These are phyloP conservation scores for Drosophila pruinosa DNA, from an alignment of 1,140 invertebrate genomes.

Conservation along the genomic window DNA sequence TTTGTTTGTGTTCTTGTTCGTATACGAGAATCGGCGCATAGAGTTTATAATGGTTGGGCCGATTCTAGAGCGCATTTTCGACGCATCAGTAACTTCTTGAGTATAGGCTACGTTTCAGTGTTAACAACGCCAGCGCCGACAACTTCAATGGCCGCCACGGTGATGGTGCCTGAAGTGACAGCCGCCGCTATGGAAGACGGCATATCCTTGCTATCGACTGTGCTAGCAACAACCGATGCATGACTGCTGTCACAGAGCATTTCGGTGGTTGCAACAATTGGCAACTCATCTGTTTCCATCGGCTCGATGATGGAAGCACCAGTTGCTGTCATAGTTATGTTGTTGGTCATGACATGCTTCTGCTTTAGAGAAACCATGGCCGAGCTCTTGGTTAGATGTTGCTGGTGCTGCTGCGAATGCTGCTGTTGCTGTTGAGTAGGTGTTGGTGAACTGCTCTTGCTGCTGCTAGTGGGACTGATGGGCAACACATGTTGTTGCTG, in stretches of 20 bases:
- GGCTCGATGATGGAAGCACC: conserved; percentile 38
- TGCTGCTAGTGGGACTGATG: conserved; percentile 77
- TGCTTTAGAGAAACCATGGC: conserved; percentile 21
- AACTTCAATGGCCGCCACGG: conserved; percentile 67
- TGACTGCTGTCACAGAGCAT: conserved; percentile 41
- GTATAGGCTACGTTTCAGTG: conserved; percentile 83
- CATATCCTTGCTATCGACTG: conserved; percentile 51
- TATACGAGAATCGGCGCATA: conserved; percentile 37
- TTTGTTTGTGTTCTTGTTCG: conserved; percentile 25
- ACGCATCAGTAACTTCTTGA: conserved; percentile 81
- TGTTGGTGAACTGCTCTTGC: conserved; percentile 70
- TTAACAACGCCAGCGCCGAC: conserved; percentile 63
- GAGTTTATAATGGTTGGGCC: conserved; percentile 1
- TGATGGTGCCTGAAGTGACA: conserved; percentile 40
- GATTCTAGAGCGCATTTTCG: conserved; percentile 64
- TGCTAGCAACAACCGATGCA: conserved; percentile 42
- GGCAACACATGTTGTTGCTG: conserved; percentile 62
- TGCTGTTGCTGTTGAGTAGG: conserved; percentile 53
- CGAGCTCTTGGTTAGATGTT: conserved; percentile 49
- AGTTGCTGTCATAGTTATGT: conserved; percentile 3
- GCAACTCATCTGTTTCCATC: conserved; percentile 65
- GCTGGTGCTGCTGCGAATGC: conserved; percentile 44
- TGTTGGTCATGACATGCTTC: conserved; percentile 48
- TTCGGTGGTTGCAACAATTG: conserved; percentile 26
- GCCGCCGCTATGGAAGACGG: conserved; percentile 37